Evolutionary conservation across 2,113 vertebrate species (phyloP).

Genomic region (Bettongia penicillata): DNA sequence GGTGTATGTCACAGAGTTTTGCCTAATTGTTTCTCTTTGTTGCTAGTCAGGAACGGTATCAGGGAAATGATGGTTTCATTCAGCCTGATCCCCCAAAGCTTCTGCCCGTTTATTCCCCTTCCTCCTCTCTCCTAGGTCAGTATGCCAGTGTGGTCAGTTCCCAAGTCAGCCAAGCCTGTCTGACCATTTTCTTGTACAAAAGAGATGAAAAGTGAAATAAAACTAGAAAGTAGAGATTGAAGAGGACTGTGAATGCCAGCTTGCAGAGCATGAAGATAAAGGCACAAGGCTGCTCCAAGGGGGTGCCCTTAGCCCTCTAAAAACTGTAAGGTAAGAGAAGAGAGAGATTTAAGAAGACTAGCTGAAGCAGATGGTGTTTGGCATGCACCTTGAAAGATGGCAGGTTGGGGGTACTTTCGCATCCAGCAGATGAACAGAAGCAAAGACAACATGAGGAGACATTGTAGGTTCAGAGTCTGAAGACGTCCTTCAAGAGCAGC

Average conservation of each 20-base stretch:
- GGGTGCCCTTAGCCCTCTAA: too few species aligned
- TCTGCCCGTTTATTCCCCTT: not conserved
- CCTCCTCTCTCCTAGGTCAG: not conserved
- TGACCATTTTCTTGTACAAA: not conserved
- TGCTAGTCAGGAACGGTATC: not conserved
- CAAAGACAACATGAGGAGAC: not conserved
- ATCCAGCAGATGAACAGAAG: not conserved
- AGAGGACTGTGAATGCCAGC: not conserved
- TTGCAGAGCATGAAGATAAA: not conserved
- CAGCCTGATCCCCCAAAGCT: not conserved
- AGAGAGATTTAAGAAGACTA: not conserved
- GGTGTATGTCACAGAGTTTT: not conserved
- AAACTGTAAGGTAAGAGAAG: not conserved
- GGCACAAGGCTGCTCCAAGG: not conserved
- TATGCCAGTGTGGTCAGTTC: not conserved
- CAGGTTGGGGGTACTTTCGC: not conserved
- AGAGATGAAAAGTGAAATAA: not conserved
- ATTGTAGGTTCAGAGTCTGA: not conserved
- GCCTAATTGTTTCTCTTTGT: not conserved
- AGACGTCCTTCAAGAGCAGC: not conserved
- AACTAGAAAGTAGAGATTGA: not conserved
- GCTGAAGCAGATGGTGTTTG: not conserved
- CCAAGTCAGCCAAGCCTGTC: not conserved
- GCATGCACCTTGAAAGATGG: not conserved
- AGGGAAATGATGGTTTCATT: not conserved